Evolutionary conservation across 2,113 vertebrate species (phyloP).

Genomic region (Rutilus rutilus): DNA sequence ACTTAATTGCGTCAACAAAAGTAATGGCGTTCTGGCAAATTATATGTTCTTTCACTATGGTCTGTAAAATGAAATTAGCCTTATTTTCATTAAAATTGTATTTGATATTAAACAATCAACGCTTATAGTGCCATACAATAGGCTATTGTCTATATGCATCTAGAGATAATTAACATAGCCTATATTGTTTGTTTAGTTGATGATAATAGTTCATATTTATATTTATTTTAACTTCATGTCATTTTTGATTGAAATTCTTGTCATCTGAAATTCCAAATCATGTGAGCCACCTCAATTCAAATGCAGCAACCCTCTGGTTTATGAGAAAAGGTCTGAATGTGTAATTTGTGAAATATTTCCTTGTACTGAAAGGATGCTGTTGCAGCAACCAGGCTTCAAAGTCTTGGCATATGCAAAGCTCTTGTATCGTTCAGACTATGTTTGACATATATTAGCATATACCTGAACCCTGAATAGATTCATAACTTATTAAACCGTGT

Average conservation of each 20-base stretch:
- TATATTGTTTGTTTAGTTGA: background rate
- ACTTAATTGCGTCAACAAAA: too few species aligned
- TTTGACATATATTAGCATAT: constrained; percentile 6
- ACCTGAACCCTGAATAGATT: too few species aligned
- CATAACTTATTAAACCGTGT: too few species aligned
- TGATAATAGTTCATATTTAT: background rate
- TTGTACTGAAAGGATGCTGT: background rate
- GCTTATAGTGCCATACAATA: background rate
- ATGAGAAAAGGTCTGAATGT: background rate
- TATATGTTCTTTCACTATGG: background rate
- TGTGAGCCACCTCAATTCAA: background rate
- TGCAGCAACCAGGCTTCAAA: background rate
- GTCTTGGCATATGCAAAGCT: background rate
- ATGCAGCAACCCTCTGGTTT: background rate
- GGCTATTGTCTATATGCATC: background rate
- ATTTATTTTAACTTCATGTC: background rate
- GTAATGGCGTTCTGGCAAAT: too few species aligned
- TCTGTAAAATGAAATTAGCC: background rate
- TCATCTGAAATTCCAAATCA: background rate
- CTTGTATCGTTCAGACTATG: background rate
- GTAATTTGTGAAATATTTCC: background rate
- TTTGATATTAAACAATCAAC: background rate
- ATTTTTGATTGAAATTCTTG: too few species aligned
- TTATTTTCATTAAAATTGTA: background rate
- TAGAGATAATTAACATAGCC: background rate